Base-by-base conservation (phyloP, 2,113 vertebrate species). In the Cranoglanis bouderius region DNA sequence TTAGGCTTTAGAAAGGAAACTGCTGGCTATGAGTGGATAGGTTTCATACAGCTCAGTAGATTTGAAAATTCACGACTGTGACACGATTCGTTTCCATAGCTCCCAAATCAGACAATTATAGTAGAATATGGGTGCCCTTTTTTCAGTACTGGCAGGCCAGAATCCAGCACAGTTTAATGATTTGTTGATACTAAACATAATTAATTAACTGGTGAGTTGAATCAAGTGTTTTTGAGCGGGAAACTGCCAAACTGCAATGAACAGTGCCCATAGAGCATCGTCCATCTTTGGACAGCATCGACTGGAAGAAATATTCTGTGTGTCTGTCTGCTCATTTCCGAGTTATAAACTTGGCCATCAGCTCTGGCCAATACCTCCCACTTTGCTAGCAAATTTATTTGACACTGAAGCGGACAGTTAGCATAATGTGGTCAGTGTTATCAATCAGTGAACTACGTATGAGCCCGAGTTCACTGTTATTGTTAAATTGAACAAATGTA, bases 1-100 rank as follows among this genome's bases (percentile, higher is more conserved):
- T 40, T 83, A 88, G 83, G 57, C 59, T 29, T 87, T 70, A 32
- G 4, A 67, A 80, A 72, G 84, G 53, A 63, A 84, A 85, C 7
- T 75, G 61, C 70, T 81, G 67, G 49, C 81, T 82, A 53, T 49
- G 80, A 57, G 85, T 55, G 40, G 35, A 78, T 83, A 65, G 24
- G 61, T 65, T 77, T 38, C 46, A 35, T 84, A 38, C 70, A 78
- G 72, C 55, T 61, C 70, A 78, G 65, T 49, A 78, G 35, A 57
- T 77, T 13, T 21, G 43, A 67, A 81, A 24, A 29, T 55, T 83
- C 57, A 74, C 53, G 26, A 87, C 46, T 80, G 51, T 81, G 61
- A 72, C 75, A 67, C 8, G 81, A 81, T 18, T 35, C 13, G 53
- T 65, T 43, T 29, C 29, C 78, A 1, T 32, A 21, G 24, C 53